Evolutionary conservation across 2,797 vertebrate genomes (phyloP).

Genomic region (Gambusia yucatana): DNA sequence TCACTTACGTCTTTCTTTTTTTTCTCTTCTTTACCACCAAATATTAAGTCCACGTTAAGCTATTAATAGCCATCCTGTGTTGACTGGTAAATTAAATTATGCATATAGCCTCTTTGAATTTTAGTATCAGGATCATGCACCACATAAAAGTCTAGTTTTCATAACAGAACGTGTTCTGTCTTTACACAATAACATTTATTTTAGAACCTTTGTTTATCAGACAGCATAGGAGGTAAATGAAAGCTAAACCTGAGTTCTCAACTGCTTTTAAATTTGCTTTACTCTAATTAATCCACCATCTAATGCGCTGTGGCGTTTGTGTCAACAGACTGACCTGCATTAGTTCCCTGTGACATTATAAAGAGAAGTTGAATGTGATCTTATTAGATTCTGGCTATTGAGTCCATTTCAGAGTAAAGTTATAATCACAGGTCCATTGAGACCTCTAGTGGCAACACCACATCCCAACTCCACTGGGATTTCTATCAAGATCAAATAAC

Average conservation of each 20-base stretch:
- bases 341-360: conserved; percentile 12
- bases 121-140: background rate
- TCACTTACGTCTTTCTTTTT: background rate
- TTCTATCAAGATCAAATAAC: conserved; percentile 5
- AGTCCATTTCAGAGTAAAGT: conserved; percentile 61
- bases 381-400: conserved; percentile 41
- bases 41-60: background rate
- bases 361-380: conserved; percentile 28
- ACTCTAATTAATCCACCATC: background rate
- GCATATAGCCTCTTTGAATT: background rate
- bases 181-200: background rate
- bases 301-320: background rate
- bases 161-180: background rate
- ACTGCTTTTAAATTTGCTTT: background rate
- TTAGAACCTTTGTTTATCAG: background rate
- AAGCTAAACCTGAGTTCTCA: background rate
- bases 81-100: background rate
- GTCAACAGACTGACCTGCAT: background rate
- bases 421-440: conserved; percentile 73
- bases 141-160: background rate
- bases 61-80: background rate
- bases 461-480: conserved; percentile 23
- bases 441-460: conserved; percentile 78
- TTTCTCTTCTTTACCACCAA: background rate
- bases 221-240: background rate